These are phyloP conservation scores for Papilio glaucus DNA, from an alignment of 1,140 invertebrate genomes.

Conservation along the genomic window DNA sequence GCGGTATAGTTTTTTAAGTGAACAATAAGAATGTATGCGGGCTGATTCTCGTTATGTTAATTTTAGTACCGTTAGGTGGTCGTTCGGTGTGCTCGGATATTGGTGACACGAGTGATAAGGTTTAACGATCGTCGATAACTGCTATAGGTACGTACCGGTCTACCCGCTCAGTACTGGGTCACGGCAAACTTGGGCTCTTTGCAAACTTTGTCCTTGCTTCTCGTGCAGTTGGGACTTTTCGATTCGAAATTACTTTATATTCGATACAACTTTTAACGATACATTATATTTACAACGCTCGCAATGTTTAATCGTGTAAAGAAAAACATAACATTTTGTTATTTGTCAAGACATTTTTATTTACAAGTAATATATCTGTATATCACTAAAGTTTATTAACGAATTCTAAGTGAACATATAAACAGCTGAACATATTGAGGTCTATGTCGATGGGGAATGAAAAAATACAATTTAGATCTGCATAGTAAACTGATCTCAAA, in stretches of 20 bases:
- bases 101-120: slow-evolving; percentile 42
- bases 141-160: neutral
- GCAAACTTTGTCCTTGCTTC: slow-evolving; percentile 3
- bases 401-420: too few species aligned
- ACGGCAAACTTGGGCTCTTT: slow-evolving; percentile 56
- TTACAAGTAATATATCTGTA: too few species aligned
- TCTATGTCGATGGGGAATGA: neutral
- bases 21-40: slow-evolving; percentile 19
- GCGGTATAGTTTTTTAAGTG: neutral
- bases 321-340: neutral
- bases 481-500: neutral
- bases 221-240: slow-evolving; percentile 6
- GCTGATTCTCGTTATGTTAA: slow-evolving; percentile 30
- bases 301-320: neutral
- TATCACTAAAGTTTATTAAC: too few species aligned
- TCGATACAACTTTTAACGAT: neutral
- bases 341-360: too few species aligned
- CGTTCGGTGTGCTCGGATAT: slow-evolving; percentile 33
- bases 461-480: neutral
- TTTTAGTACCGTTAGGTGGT: slow-evolving; percentile 44
- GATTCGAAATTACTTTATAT: slow-evolving; percentile 1
- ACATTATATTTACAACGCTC: neutral
- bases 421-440: too few species aligned
- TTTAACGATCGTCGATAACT: slow-evolving; percentile 35
- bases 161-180: slow-evolving; percentile 50